Evolutionary conservation across 2,888 invertebrate species (phyloP), one percentile per base, ranked within the genome.

Genomic region (Anthophora plumipes): DNA sequence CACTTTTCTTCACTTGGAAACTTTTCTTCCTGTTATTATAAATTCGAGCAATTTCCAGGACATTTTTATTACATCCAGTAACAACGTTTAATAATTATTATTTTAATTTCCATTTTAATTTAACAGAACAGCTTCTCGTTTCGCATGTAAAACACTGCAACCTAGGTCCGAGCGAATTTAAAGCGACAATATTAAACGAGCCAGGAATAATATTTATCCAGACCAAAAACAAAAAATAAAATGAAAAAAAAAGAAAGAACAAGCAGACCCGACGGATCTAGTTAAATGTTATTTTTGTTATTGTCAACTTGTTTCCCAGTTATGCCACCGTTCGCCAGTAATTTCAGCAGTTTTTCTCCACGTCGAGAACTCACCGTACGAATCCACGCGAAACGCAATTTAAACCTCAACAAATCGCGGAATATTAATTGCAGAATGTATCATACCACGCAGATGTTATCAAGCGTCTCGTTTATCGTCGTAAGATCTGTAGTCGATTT

Each of bases 261-360:
- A 57, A 59, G 46, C 43, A 37, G 22, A 25, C 60, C n/a, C 48
- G 61, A 52, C 52, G 17, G 17, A 46, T 60, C 63, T 63, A 43
- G n/a, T 71, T 71, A 63, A 54, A 63, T 54, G 54, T 63, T 71
- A 54, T 43, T 63, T 52, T 63, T 39, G 54, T 37, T 68, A 31
- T 20, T 9, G 31, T 52, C 0, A 41, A 60, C 41, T 71, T 52
- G 52, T 39, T 48, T 43, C 17, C 14, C 70, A 14, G n/a, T 14
- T 9, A 14, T 11, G 11, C 11, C 11, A 1, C n/a, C 61, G 0
- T 1, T 1, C 25, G 31, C 7, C 43, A 9, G 0, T 11, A 7
- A 20, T 11, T 48, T 14, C 41, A 46, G 46, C 43, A 68, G 39
- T 46, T 57, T 68, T 57, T 68, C 55, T 25, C 22, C 22, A 9